These are phyloP conservation scores for Thysanoteuthis rhombus DNA, from an alignment of 2,888 invertebrate species.

Conservation along the genomic window DNA sequence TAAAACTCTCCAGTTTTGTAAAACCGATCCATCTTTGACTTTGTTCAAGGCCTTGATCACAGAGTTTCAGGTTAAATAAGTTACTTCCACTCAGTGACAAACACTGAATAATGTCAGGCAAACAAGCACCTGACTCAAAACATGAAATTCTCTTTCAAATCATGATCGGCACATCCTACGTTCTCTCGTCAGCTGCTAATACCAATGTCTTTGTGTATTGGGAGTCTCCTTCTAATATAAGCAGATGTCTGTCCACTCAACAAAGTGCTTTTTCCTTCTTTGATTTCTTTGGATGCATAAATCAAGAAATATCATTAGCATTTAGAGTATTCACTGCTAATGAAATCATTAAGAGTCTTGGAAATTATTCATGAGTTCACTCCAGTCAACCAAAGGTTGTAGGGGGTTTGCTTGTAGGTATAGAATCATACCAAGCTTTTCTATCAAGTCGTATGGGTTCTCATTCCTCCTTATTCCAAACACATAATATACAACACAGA, in stretches of 20 bases:
- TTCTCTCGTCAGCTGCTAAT: background rate
- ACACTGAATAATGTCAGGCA: too few species aligned
- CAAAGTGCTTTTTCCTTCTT: background rate
- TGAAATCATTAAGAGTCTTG: background rate
- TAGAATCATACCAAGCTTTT: background rate
- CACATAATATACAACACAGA: background rate
- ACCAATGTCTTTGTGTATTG: background rate
- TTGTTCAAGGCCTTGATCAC: too few species aligned
- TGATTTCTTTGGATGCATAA: background rate
- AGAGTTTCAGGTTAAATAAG: too few species aligned
- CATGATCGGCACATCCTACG: background rate
- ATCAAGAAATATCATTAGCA: background rate
- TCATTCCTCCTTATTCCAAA: background rate
- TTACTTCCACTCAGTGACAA: too few species aligned
- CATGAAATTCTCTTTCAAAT: background rate
- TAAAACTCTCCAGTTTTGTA: too few species aligned
- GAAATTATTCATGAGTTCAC: background rate
- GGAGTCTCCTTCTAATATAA: background rate
- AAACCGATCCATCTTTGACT: too few species aligned
- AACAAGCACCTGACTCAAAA: background rate
- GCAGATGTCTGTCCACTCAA: background rate
- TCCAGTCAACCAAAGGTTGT: background rate
- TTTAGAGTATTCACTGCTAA: background rate
- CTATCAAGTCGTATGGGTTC: background rate
- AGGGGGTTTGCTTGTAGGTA: background rate